Conservation (phyloP, 2,888 invertebrate species). For the Cheilosia impressa region DNA sequence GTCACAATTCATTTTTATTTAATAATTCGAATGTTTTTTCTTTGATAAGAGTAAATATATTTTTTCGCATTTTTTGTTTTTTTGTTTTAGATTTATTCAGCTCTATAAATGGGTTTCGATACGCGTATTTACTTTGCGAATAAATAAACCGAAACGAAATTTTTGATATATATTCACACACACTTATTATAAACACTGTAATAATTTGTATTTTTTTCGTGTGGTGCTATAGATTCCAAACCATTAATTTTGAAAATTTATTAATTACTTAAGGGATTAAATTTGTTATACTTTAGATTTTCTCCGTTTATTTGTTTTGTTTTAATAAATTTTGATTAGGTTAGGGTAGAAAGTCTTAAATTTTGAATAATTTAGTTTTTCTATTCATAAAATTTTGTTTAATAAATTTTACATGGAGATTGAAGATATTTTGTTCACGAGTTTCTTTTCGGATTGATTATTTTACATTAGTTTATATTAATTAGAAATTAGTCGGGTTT, state of each 20-base stretch:
- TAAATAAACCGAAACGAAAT: slow-evolving; percentile 82
- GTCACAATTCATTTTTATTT: slow-evolving; percentile 45
- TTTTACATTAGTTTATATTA: slow-evolving; percentile 41
- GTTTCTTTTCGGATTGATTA: slow-evolving; percentile 20
- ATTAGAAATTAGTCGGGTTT: slow-evolving; percentile 8
- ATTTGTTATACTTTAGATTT: slow-evolving; percentile 79
- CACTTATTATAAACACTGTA: slow-evolving; percentile 59
- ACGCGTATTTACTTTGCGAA: slow-evolving; percentile 70
- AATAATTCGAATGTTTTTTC: slow-evolving; percentile 39
- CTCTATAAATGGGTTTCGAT: slow-evolving; percentile 64
- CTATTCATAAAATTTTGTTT: slow-evolving; percentile 65
- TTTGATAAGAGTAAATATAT: slow-evolving; percentile 20
- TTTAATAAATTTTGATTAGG: slow-evolving; percentile 53
- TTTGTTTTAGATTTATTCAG: slow-evolving; percentile 14
- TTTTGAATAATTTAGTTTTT: slow-evolving; percentile 61
- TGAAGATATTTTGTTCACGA: slow-evolving; percentile 35
- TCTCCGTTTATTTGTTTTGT: slow-evolving; percentile 57
- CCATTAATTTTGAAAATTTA: slow-evolving; percentile 83
- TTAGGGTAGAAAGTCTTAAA: slow-evolving; percentile 50
- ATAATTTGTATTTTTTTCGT: slow-evolving; percentile 71
- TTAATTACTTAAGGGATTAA: slow-evolving; percentile 81
- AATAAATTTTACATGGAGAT: slow-evolving; percentile 43
- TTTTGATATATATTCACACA: slow-evolving; percentile 78
- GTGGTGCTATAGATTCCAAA: slow-evolving; percentile 82
- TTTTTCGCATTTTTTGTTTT: background rate